Percentiles rank a stretch among this genome's conserved stretches.
Evolutionary conservation across 2,888 invertebrate species (phyloP).

Genomic region (Polydrusus cervinus): DNA sequence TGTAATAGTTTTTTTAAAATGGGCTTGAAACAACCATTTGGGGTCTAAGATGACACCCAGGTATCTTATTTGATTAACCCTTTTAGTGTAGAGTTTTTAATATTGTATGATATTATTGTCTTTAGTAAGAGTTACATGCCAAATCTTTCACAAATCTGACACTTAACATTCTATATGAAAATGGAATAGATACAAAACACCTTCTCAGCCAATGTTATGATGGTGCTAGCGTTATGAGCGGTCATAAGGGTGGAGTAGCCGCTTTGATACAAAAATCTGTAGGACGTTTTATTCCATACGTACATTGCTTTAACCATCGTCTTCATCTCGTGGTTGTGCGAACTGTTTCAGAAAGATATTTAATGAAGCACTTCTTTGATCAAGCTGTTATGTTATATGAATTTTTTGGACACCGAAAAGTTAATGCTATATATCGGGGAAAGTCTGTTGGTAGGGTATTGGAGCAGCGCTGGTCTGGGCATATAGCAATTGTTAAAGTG

Average conservation of each 20-base stretch:
- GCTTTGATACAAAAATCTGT: not conserved
- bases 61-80: no score
- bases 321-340: constrained; percentile 20
- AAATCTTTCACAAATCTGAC: not conserved
- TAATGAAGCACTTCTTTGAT: constrained; percentile 19
- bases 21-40: no score
- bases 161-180: not conserved
- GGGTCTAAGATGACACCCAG: no score
- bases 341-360: constrained; percentile 19
- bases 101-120: no score
- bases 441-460: not conserved
- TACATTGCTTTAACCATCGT: constrained; percentile 32
- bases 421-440: constrained; percentile 3
- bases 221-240: not conserved
- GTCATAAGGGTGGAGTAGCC: not conserved
- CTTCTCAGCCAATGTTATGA: not conserved
- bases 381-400: constrained; percentile 31
- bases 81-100: no score
- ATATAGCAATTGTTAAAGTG: constrained; percentile 9
- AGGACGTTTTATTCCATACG: no score
- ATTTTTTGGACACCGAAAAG: constrained; percentile 27
- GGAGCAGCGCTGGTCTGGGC: constrained; percentile 14
- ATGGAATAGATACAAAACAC: not conserved
- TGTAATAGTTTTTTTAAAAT: no score
- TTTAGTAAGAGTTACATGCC: not conserved